phyloP scores from a whole-genome alignment of 2,113 vertebrate genomes.

The Phrynosoma blainvillii region DNA sequence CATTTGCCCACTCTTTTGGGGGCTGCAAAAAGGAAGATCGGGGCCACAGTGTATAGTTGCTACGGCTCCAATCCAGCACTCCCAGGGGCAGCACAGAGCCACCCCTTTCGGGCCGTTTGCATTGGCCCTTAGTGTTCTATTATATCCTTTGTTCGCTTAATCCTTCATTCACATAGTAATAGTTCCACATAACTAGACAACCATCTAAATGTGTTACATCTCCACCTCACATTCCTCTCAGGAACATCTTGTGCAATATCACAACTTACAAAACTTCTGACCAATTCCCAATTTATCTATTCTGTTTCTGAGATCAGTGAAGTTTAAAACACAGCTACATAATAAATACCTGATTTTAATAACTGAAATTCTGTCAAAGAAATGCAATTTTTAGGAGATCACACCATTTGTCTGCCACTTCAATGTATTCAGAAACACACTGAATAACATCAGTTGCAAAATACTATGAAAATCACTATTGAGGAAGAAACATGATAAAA shows the following conservation, averaged over 20 bases:
- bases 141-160: no score
- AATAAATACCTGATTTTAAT: neutral
- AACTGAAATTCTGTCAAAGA: neutral
- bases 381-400: accelerated
- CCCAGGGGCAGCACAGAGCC: no score
- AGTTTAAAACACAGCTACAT: neutral
- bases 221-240: neutral
- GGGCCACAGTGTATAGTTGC: no score
- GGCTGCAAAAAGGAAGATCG: no score
- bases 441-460: neutral
- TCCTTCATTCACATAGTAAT: no score
- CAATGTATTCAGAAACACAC: neutral
- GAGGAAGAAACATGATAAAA: neutral
- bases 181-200: neutral
- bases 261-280: slow-evolving; percentile 12
- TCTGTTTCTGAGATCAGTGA: neutral
- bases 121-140: no score
- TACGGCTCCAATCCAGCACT: no score
- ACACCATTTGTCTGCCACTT: neutral
- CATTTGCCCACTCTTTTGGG: no score
- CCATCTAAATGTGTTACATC: neutral
- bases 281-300: neutral
- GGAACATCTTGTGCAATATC: neutral
- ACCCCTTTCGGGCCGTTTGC: no score
- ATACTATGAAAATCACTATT: neutral